Percentiles rank a stretch among this genome's conserved stretches.
Conservation (phyloP, 2,113 vertebrate species). For the Quiscalus mexicanus region DNA sequence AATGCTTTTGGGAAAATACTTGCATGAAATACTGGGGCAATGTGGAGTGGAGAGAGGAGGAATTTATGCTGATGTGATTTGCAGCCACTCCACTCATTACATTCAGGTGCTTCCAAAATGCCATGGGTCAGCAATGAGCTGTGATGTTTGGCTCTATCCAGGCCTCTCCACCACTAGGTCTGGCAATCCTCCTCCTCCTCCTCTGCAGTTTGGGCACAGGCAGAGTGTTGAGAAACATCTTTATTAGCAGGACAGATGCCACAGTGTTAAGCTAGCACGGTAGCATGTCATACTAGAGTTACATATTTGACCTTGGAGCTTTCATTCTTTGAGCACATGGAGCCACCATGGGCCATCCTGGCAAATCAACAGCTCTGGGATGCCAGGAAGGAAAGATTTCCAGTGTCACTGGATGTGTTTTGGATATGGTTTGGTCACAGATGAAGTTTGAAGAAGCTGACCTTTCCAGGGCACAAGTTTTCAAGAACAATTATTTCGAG, state of each 20-base stretch:
- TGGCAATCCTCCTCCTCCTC: neutral
- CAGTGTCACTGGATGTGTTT: neutral
- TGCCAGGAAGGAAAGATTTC: neutral
- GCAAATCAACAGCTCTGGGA: neutral
- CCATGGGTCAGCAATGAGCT: neutral
- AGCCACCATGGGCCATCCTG: neutral
- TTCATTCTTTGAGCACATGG: neutral
- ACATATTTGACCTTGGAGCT: neutral
- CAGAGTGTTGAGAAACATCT: constrained; percentile 16
- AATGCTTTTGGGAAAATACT: neutral
- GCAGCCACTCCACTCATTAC: neutral
- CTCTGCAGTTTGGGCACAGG: neutral
- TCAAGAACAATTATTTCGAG: neutral
- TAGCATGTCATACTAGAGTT: neutral
- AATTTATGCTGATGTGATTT: neutral
- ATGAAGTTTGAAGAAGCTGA: neutral
- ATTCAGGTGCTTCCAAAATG: neutral
- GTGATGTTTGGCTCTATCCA: neutral
- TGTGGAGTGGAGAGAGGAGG: neutral
- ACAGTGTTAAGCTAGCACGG: neutral
- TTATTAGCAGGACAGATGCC: constrained; percentile 26
- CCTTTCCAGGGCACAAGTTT: neutral
- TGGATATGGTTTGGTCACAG: neutral
- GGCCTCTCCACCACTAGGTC: neutral
- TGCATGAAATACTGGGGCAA: neutral